These are phyloP conservation scores for Craseonycteris thonglongyai DNA, from an alignment of 2,113 vertebrate genomes.

Conservation along the genomic window DNA sequence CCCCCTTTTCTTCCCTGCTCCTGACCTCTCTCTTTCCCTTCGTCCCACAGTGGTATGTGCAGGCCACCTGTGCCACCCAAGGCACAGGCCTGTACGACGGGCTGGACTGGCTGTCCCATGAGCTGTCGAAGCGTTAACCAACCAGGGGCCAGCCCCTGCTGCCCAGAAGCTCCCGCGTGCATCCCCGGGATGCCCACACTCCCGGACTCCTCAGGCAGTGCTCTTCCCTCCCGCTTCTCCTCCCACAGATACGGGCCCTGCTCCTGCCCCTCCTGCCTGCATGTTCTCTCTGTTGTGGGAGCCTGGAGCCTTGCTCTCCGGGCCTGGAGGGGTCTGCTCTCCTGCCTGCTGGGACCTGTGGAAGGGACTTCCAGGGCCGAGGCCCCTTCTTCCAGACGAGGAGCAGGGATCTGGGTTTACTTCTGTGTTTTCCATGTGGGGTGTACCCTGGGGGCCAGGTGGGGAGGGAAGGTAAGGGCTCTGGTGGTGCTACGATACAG, in stretches of 20 bases:
- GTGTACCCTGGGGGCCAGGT: constrained; percentile 54
- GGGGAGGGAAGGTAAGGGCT: constrained; percentile 31
- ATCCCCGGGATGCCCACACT: constrained; percentile 58
- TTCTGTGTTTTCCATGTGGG: constrained; percentile 53
- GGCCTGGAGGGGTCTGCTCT: constrained; percentile 36
- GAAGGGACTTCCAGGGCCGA: constrained; percentile 37
- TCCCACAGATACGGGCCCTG: constrained; percentile 31
- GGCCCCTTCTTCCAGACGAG: constrained; percentile 46
- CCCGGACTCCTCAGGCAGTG: constrained; percentile 71
- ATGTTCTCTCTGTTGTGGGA: constrained; percentile 64
- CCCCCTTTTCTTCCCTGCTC: neutral
- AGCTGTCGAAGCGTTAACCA: constrained; percentile 84
- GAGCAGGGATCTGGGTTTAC: constrained; percentile 54
- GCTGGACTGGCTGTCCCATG: constrained; percentile 90
- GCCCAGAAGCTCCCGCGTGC: constrained; percentile 61
- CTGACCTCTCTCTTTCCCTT: constrained; percentile 3
- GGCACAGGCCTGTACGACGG: constrained; percentile 90
- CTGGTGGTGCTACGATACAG: constrained; percentile 65
- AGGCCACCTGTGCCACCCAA: constrained; percentile 90
- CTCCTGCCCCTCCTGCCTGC: constrained; percentile 69
- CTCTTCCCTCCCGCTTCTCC: neutral
- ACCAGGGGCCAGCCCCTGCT: constrained; percentile 41
- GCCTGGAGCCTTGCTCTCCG: constrained; percentile 50
- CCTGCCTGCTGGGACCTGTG: constrained; percentile 44
- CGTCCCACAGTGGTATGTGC: constrained; percentile 85